Conservation (phyloP, 2,797 vertebrate genomes). For the Synanceia verrucosa region DNA sequence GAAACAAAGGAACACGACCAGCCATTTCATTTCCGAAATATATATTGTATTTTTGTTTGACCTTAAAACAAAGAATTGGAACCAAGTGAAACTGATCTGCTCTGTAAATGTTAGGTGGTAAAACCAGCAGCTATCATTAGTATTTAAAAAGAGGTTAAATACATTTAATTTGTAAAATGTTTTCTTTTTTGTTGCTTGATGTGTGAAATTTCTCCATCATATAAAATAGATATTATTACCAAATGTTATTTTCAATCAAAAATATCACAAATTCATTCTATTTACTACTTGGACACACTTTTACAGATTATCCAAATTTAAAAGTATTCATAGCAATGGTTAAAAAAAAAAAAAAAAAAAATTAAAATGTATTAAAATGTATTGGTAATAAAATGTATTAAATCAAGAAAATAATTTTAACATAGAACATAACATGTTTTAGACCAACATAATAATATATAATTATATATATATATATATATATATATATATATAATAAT, state of each 20-base stretch:
- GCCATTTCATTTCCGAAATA: no score
- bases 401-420: no score
- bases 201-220: not conserved
- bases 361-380: not conserved
- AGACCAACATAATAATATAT: no score
- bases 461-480: no score
- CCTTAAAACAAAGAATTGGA: not conserved
- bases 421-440: no score
- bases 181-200: not conserved
- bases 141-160: not conserved
- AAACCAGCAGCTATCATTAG: not conserved
- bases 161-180: not conserved
- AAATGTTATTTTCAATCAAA: not conserved
- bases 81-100: no score
- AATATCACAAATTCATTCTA: no score
- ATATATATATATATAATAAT: no score
- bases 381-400: no score
- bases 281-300: not conserved
- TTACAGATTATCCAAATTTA: not conserved
- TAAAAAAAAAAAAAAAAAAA: not conserved
- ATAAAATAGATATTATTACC: no score
- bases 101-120: no score
- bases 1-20: not conserved
- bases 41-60: no score
- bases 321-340: not conserved